These are phyloP conservation scores for Oncopeltus fasciatus DNA, from an alignment of 1,140 invertebrate genomes.

Conservation along the genomic window DNA sequence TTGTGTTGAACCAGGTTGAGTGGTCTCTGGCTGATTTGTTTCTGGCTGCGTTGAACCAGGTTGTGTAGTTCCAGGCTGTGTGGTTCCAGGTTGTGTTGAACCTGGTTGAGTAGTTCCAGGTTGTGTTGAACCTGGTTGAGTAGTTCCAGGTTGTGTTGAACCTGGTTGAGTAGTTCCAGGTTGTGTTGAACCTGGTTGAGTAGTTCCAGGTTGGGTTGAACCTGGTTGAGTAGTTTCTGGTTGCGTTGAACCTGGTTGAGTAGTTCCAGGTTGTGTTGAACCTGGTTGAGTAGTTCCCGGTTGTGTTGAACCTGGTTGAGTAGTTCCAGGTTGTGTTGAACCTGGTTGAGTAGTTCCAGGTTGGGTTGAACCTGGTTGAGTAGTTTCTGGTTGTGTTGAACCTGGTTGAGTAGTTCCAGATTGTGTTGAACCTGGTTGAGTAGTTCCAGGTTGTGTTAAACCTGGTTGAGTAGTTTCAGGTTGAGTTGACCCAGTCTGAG, in stretches of 20 bases:
- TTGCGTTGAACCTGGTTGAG: neutral
- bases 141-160: constrained; percentile 19
- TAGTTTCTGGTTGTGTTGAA: constrained; percentile 4
- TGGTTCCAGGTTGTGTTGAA: neutral
- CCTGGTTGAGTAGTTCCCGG: neutral
- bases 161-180: constrained; percentile 12
- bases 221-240: constrained; percentile 1
- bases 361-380: neutral
- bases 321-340: constrained; percentile 25
- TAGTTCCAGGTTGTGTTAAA: constrained; percentile 1
- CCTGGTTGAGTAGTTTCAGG: neutral
- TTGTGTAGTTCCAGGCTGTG: neutral
- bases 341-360: constrained; percentile 22
- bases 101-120: constrained; percentile 22
- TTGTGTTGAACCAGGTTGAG: constrained; percentile 13
- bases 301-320: constrained; percentile 10
- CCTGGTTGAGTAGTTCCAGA: constrained; percentile 12
- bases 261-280: constrained; percentile 1
- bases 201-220: constrained; percentile 5
- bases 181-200: constrained; percentile 13
- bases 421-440: constrained; percentile 1
- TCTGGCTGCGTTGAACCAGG: neutral
- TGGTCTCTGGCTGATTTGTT: neutral
- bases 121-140: constrained; percentile 24
- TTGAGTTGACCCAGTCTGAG: neutral